These are phyloP conservation scores for Pocillopora verrucosa DNA, from an alignment of 64 coral and sea anemone species.

Conservation along the genomic window DNA sequence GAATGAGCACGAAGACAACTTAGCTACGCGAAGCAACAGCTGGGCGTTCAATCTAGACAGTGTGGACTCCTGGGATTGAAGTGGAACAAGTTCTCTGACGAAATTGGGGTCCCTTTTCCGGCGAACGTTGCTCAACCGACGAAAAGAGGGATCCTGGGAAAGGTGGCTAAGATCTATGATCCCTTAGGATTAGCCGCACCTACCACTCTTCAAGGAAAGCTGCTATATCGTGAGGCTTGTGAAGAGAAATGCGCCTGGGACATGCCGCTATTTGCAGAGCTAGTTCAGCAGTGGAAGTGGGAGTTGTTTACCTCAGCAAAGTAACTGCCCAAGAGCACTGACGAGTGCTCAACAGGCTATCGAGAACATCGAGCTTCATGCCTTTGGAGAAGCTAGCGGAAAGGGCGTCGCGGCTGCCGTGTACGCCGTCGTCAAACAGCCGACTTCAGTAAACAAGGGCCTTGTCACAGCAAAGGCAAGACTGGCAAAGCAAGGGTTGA, in stretches of 20 bases:
- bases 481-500: no score
- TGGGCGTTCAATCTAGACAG: not conserved
- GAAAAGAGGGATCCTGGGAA: slow-evolving; percentile 35
- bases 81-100: slow-evolving; percentile 13
- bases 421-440: slow-evolving; percentile 8
- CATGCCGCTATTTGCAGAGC: not conserved
- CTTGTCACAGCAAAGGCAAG: no score
- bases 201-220: no score
- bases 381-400: slow-evolving; percentile 14
- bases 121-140: not conserved
- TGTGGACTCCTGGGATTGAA: slow-evolving; percentile 7
- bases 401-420: not conserved
- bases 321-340: not conserved
- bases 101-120: not conserved
- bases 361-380: not conserved
- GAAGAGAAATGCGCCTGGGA: slow-evolving; percentile 23
- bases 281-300: not conserved
- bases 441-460: no score
- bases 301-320: not conserved
- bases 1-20: not conserved
- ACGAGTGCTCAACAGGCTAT: not conserved
- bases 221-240: not conserved
- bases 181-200: slow-evolving; percentile 7
- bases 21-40: slow-evolving; percentile 34
- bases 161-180: slow-evolving; percentile 13